Evolutionary conservation across 1,140 invertebrate species (phyloP).

Genomic region (Apolygus lucorum): DNA sequence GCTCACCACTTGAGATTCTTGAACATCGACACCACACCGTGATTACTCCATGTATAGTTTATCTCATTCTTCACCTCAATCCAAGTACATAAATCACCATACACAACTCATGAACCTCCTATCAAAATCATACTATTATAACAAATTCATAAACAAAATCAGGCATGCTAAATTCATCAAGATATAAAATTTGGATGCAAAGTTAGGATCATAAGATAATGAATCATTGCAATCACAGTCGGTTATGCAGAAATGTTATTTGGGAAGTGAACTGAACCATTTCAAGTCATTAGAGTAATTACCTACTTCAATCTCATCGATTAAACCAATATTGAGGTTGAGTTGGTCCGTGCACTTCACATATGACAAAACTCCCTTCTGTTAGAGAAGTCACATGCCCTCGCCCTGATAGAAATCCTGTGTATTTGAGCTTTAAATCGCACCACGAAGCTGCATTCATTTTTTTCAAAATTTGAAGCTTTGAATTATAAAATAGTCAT

Average conservation of each 20-base stretch:
- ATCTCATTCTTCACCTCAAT: too few species aligned
- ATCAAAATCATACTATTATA: too few species aligned
- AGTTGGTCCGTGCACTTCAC: not conserved
- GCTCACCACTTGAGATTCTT: too few species aligned
- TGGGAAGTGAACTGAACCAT: too few species aligned
- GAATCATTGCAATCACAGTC: not conserved
- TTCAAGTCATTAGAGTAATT: too few species aligned
- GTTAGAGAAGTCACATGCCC: not conserved
- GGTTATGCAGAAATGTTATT: not conserved
- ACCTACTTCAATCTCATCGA: too few species aligned
- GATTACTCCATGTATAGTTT: too few species aligned
- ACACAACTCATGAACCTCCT: too few species aligned
- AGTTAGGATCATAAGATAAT: not conserved
- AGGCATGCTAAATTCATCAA: not conserved
- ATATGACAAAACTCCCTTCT: not conserved
- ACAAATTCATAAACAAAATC: not conserved
- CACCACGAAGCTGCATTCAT: not conserved
- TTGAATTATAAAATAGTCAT: too few species aligned
- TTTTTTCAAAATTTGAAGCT: too few species aligned
- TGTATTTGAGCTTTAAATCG: not conserved
- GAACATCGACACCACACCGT: too few species aligned
- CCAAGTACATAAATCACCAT: too few species aligned
- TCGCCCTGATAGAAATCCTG: not conserved
- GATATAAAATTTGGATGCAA: not conserved
- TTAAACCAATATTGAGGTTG: not conserved